Conservation (phyloP, 2,113 vertebrate genomes). For the Talpa occidentalis region DNA sequence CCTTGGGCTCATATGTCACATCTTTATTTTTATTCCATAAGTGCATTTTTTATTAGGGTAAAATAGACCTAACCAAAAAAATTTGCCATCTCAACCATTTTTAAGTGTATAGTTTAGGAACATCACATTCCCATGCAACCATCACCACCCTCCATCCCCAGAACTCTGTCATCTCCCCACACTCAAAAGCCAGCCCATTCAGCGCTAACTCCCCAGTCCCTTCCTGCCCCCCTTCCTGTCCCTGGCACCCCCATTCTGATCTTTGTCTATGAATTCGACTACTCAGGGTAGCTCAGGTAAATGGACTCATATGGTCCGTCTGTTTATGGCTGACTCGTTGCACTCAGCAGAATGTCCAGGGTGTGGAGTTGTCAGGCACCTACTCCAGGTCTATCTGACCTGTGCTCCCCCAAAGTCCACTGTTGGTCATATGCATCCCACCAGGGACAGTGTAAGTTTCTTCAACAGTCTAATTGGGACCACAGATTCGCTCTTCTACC, state of each 20-base stretch:
- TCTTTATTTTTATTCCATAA: not conserved
- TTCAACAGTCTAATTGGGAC: not conserved
- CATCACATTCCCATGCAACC: not conserved
- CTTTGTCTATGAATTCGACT: not conserved
- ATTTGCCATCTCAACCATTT: not conserved
- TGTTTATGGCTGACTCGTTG: too few species aligned
- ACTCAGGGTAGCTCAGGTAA: not conserved
- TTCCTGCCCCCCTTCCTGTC: too few species aligned
- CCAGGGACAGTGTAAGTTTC: not conserved
- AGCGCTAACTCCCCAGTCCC: too few species aligned
- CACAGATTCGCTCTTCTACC: too few species aligned
- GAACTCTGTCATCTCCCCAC: not conserved
- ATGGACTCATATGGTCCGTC: not conserved
- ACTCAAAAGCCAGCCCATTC: too few species aligned
- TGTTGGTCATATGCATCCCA: not conserved
- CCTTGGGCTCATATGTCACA: not conserved
- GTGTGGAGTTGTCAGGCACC: too few species aligned
- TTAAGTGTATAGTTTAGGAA: not conserved
- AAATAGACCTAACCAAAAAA: not conserved
- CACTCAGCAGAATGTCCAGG: too few species aligned
- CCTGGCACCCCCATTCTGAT: too few species aligned
- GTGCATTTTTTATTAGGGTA: not conserved
- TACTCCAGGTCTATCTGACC: not conserved
- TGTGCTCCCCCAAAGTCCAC: not conserved
- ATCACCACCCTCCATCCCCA: too few species aligned